These are phyloP conservation scores for Matsumyia berberina DNA, from an alignment of 2,888 invertebrate species.

Conservation along the genomic window DNA sequence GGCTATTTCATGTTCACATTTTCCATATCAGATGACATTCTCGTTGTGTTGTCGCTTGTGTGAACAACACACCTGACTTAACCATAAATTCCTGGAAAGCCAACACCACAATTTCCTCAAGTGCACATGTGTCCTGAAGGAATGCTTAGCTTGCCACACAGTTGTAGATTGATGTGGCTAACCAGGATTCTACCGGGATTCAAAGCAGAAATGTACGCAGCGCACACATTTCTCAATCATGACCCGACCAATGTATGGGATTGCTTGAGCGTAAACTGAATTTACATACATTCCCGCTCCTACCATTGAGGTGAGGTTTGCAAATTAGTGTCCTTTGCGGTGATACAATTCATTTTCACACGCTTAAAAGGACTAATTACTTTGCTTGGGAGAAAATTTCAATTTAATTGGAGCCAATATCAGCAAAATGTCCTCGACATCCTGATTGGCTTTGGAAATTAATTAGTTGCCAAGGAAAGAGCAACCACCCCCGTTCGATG, in stretches of 20 bases:
- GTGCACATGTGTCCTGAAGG: neutral
- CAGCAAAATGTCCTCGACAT: neutral
- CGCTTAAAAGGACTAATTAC: slow-evolving; percentile 1
- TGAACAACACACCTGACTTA: slow-evolving; percentile 29
- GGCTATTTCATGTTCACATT: neutral
- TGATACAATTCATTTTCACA: neutral
- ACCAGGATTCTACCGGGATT: neutral
- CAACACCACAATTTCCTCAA: slow-evolving; percentile 20
- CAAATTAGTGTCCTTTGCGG: slow-evolving; percentile 11
- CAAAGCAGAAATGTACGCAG: slow-evolving; percentile 7
- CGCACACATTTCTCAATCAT: slow-evolving; percentile 4
- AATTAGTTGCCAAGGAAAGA: slow-evolving; percentile 18
- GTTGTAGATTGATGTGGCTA: slow-evolving; percentile 7
- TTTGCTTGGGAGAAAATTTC: neutral
- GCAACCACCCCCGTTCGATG: slow-evolving; percentile 1
- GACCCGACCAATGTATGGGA: neutral
- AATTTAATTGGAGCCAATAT: slow-evolving; percentile 8
- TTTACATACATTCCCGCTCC: neutral
- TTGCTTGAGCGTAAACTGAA: neutral
- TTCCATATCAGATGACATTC: neutral
- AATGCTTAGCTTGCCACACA: slow-evolving; percentile 20
- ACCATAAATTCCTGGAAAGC: slow-evolving; percentile 4
- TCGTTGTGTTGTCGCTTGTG: neutral
- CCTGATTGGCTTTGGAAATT: neutral
- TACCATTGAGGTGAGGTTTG: neutral